These are phyloP conservation scores for Mellivora capensis DNA, from an alignment of 2,113 vertebrate genomes.

Conservation along the genomic window DNA sequence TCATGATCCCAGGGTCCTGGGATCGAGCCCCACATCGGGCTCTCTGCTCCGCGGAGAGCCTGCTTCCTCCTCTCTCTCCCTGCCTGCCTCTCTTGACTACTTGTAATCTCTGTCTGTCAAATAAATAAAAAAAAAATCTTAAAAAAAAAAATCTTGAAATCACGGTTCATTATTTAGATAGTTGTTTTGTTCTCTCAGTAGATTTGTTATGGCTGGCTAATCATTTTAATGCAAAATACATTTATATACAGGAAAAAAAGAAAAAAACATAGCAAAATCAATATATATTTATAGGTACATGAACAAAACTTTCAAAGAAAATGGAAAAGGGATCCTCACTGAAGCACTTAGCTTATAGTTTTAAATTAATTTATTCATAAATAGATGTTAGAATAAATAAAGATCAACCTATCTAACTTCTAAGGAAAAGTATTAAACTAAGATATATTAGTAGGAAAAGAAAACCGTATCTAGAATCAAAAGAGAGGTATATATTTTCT, in stretches of 20 bases:
- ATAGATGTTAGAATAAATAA: background rate
- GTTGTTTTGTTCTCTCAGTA: background rate
- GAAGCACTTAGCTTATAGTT: background rate
- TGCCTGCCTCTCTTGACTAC: too few species aligned
- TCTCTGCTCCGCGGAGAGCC: too few species aligned
- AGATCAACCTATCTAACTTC: background rate
- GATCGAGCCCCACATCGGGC: too few species aligned
- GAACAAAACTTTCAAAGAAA: background rate
- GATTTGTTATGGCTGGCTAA: background rate
- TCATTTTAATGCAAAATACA: conserved; percentile 1
- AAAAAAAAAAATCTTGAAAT: too few species aligned
- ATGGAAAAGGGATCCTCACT: background rate
- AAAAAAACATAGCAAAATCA: background rate
- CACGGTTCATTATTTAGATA: background rate
- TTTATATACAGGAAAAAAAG: background rate
- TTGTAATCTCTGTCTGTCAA: too few species aligned
- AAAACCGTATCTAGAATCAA: background rate
- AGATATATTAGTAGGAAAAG: background rate
- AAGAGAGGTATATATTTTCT: background rate
- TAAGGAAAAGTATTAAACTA: background rate
- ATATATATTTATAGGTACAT: background rate
- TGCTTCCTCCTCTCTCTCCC: too few species aligned
- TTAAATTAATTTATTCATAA: background rate
- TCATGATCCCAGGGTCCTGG: too few species aligned
- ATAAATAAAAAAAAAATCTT: too few species aligned